Percentiles rank a stretch among this genome's conserved stretches.
These are phyloP conservation scores for Aplochiton taeniatus DNA, from an alignment of 2,797 vertebrate species.

Conservation along the genomic window DNA sequence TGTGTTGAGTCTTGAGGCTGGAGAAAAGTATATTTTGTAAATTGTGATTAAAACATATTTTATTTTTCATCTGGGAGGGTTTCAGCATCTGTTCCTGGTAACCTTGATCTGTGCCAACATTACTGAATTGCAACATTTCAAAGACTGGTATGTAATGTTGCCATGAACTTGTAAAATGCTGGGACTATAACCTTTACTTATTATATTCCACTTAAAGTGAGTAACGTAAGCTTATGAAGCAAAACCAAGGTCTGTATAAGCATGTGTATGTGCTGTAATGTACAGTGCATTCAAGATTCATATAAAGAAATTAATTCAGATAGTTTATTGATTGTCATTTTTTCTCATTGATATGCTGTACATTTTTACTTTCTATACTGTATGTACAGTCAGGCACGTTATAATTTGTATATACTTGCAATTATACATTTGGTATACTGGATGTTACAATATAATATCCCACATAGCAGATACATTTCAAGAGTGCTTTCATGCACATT, in stretches of 20 bases:
- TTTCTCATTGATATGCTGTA: background rate
- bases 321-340: background rate
- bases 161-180: constrained; percentile 38
- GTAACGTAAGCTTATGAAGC: too few species aligned
- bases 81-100: constrained; percentile 12
- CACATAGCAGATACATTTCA: too few species aligned
- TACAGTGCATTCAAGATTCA: constrained; percentile 35
- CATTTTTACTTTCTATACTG: background rate
- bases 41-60: constrained; percentile 31
- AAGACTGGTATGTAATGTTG: constrained; percentile 12
- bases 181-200: constrained; percentile 49
- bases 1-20: constrained; percentile 35
- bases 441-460: too few species aligned
- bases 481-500: too few species aligned
- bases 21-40: constrained; percentile 36
- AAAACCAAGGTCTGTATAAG: constrained; percentile 5
- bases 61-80: constrained; percentile 9
- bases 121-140: background rate
- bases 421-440: too few species aligned
- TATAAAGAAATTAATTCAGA: constrained; percentile 39
- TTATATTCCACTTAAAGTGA: background rate
- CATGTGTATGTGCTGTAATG: constrained; percentile 18
- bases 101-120: constrained; percentile 6
- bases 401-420: too few species aligned
- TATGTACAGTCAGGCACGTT: background rate